Evolutionary conservation across 2,888 invertebrate species (phyloP).

Genomic region (Macaria liturata): DNA sequence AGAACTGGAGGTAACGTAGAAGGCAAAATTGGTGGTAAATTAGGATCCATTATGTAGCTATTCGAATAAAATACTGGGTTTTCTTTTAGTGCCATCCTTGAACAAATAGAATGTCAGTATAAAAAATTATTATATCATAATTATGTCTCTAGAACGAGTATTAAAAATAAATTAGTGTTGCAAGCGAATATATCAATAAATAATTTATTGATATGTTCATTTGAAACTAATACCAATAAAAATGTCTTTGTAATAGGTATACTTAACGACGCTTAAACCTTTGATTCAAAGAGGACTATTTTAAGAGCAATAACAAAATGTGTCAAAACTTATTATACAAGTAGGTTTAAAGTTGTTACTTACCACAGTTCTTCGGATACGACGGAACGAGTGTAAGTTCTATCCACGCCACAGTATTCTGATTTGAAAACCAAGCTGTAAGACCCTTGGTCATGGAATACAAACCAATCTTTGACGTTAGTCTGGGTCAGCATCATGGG

Average conservation of each 20-base stretch:
- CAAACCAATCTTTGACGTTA: conserved; percentile 9
- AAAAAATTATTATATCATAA: too few relatives aligned
- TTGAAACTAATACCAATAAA: too few relatives aligned
- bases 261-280: too few relatives aligned
- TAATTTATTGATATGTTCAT: too few relatives aligned
- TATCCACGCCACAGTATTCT: conserved; percentile 2
- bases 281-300: too few relatives aligned
- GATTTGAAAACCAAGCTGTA: conserved; percentile 6
- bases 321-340: too few relatives aligned
- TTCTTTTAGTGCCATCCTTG: neutral
- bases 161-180: too few relatives aligned
- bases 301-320: too few relatives aligned
- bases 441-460: conserved; percentile 8
- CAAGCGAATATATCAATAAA: too few relatives aligned
- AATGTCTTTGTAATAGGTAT: too few relatives aligned
- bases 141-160: too few relatives aligned
- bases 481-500: conserved; percentile 1
- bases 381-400: conserved; percentile 7
- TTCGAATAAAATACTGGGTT: conserved; percentile 1
- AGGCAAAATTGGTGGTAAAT: neutral
- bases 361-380: conserved; percentile 11
- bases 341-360: neutral
- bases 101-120: too few relatives aligned
- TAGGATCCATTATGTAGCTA: conserved; percentile 1
- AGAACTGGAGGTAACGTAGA: conserved; percentile 2